Conservation (phyloP, 2,113 vertebrate species). For the Cebidichthys violaceus region DNA sequence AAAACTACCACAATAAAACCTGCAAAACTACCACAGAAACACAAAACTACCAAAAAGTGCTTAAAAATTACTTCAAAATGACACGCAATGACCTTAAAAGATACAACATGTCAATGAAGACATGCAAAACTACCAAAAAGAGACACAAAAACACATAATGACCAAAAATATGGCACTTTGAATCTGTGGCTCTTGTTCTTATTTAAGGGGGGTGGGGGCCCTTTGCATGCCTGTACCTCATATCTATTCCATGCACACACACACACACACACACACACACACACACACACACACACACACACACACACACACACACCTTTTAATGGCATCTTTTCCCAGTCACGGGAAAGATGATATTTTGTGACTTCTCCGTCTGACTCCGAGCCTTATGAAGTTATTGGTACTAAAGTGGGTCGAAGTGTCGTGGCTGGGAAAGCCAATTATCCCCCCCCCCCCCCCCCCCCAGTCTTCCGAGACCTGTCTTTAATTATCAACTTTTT, state of each 20-base stretch:
- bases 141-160: neutral
- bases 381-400: constrained; percentile 72
- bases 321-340: constrained; percentile 35
- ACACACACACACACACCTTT: neutral
- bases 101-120: too few relatives aligned
- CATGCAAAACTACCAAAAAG: too few relatives aligned
- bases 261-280: constrained; percentile 3
- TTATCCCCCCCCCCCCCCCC: constrained; percentile 56
- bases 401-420: constrained; percentile 77
- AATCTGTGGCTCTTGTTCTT: neutral
- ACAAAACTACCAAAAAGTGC: too few relatives aligned
- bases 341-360: constrained; percentile 30
- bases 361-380: constrained; percentile 60
- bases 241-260: too few relatives aligned
- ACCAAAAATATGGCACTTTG: neutral
- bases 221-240: neutral
- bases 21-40: too few relatives aligned
- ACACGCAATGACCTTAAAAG: too few relatives aligned
- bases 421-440: constrained; percentile 72
- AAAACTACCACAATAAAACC: too few relatives aligned
- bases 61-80: too few relatives aligned
- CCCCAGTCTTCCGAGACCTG: constrained; percentile 61
- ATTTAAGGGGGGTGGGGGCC: neutral
- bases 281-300: neutral
- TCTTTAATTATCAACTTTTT: constrained; percentile 83